Evolutionary conservation across 2,888 invertebrate species (phyloP), one percentile per base, ranked within the genome.

Genomic region (Allophyes oxyacanthae): DNA sequence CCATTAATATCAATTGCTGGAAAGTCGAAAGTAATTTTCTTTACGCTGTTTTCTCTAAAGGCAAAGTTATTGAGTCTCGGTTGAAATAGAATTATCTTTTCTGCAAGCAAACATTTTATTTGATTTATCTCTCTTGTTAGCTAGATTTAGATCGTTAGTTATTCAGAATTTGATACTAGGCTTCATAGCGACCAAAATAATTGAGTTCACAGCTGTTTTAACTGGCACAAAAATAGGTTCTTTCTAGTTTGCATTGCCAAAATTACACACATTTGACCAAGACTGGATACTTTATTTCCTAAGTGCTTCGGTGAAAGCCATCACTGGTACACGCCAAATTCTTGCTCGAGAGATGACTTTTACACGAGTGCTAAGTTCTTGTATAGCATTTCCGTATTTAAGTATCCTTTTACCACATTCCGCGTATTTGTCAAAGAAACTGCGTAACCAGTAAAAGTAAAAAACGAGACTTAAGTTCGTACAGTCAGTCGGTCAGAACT

Each of bases 21-120:
- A 84, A 84, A 85, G 83, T 83, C 51, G 81, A 79, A 73, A 79
- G 78, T 73, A 44, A 69, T 77, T 79, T 73, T 62, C 68, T 66
- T 64, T 52, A 64, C 26, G 66, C 65, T 66, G 77, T 78, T 79
- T 83, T 78, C 79, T 79, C 49, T 64, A 72, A 77, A 75, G 65
- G 43, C 36, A 37, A 62, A 45, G 50, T 59, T 63, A 58, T 65
- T 30, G 44, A 53, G 37, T 41, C 46, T 59, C 54, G 15, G 34
- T 56, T 45, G 9, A 11, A 49, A 26, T 38, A 38, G 14, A 57
- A 64, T 62, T 55, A 59, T 44, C 20, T 43, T 41, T 43, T 41
- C 32, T 20, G 25, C 11, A 28, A 14, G 32, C 14, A 52, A 14
- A 26, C 30, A 36, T 46, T 28, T 37, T 30, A 5, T 48, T 28